Evolutionary conservation across 2,797 vertebrate genomes (phyloP).

Genomic region (Siniperca undulata): DNA sequence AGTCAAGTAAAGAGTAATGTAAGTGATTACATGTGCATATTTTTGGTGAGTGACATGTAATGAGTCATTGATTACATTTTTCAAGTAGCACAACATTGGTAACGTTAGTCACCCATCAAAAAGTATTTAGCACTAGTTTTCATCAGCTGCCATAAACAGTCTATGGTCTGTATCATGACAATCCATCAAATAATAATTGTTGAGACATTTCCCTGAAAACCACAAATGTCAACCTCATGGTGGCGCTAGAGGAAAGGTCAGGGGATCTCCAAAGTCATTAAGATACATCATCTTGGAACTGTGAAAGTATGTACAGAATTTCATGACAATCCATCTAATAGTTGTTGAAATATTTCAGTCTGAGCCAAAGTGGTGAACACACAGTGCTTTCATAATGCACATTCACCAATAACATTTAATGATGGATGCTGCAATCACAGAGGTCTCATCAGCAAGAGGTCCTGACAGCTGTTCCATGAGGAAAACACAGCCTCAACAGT

Average conservation of each 20-base stretch:
- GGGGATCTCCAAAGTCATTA: neutral
- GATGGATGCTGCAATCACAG: slow-evolving; percentile 20
- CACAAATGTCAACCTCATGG: too few relatives aligned
- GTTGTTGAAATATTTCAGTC: neutral
- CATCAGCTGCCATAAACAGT: neutral
- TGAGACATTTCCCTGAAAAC: too few relatives aligned
- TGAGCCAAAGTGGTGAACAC: neutral
- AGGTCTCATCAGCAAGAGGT: slow-evolving; percentile 21
- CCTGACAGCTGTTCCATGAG: slow-evolving; percentile 22
- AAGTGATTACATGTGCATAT: too few relatives aligned
- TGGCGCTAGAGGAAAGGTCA: neutral
- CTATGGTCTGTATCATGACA: too few relatives aligned
- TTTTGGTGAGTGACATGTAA: neutral
- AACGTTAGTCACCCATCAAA: neutral
- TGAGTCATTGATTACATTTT: neutral
- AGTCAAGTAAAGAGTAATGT: neutral
- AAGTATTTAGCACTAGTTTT: neutral
- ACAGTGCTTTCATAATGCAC: slow-evolving; percentile 7
- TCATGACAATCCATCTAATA: neutral
- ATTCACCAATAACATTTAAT: slow-evolving; percentile 24
- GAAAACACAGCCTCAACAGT: slow-evolving; percentile 23
- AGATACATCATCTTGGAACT: neutral
- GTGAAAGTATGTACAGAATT: neutral
- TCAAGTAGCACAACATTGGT: neutral
- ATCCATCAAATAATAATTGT: too few relatives aligned